Evolutionary conservation across 1,140 invertebrate species (phyloP).

Genomic region (Anthonomus grandis): DNA sequence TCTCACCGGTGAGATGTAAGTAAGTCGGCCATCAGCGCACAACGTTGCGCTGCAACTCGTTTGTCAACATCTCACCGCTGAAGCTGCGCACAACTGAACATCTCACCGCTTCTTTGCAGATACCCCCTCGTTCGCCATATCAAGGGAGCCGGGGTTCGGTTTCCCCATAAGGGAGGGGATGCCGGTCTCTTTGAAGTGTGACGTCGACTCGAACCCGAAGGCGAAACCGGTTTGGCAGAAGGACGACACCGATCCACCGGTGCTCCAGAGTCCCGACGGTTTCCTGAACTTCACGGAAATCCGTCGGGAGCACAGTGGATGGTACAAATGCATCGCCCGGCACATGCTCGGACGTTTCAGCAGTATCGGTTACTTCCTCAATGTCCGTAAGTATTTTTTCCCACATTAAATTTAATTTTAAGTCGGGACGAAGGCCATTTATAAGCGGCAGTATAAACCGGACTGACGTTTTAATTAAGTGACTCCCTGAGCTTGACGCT

Average conservation of each 20-base stretch:
- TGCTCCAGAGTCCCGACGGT: slow-evolving; percentile 68
- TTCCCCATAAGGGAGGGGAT: slow-evolving; percentile 80
- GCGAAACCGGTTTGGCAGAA: slow-evolving; percentile 83
- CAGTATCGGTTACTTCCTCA: slow-evolving; percentile 85
- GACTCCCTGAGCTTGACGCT: too few relatives aligned
- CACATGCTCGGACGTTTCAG: slow-evolving; percentile 80
- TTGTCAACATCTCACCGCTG: too few relatives aligned
- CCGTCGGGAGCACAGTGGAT: slow-evolving; percentile 72
- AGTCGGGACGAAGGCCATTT: too few relatives aligned
- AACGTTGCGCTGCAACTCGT: too few relatives aligned
- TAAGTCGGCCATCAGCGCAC: too few relatives aligned
- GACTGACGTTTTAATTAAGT: too few relatives aligned
- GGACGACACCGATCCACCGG: slow-evolving; percentile 59
- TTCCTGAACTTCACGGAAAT: slow-evolving; percentile 80
- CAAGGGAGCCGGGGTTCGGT: slow-evolving; percentile 83
- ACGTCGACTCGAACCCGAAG: slow-evolving; percentile 86
- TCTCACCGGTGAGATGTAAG: too few relatives aligned
- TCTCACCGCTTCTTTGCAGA: slow-evolving; percentile 66
- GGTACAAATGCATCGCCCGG: slow-evolving; percentile 84
- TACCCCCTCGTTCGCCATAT: slow-evolving; percentile 86
- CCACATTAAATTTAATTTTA: too few relatives aligned
- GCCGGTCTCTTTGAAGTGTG: slow-evolving; percentile 81
- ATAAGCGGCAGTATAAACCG: too few relatives aligned
- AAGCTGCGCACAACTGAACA: too few relatives aligned
- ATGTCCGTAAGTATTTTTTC: slow-evolving; percentile 55